phyloP scores from a whole-genome alignment of 2,113 vertebrate species.

The Paradisaea rubra region DNA sequence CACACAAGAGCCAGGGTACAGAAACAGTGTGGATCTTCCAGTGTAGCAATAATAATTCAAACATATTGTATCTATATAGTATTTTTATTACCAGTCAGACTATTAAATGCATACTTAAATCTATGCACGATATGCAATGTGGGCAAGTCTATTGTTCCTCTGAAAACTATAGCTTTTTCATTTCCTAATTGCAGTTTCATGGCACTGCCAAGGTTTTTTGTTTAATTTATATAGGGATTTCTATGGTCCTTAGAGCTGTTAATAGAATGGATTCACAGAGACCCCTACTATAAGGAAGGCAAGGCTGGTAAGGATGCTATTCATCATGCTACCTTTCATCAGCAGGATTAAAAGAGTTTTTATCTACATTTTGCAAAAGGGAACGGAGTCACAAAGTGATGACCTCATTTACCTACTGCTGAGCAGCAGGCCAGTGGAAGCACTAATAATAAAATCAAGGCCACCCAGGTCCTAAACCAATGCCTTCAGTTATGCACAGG shows the following conservation, averaged over 20 bases:
- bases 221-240: constrained; percentile 63
- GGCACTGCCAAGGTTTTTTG: constrained; percentile 45
- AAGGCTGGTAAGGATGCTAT: constrained; percentile 42
- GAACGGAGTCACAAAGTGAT: constrained; percentile 12
- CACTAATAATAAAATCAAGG: constrained; percentile 60
- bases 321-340: constrained; percentile 53
- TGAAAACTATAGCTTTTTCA: constrained; percentile 62
- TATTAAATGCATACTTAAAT: constrained; percentile 67
- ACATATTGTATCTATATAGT: constrained; percentile 60
- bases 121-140: constrained; percentile 49
- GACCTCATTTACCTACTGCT: constrained; percentile 61
- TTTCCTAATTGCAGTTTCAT: constrained; percentile 62
- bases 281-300: constrained; percentile 31
- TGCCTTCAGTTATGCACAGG: background rate
- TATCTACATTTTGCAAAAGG: constrained; percentile 55
- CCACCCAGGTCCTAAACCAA: constrained; percentile 42
- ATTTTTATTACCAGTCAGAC: constrained; percentile 61
- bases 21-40: constrained; percentile 35
- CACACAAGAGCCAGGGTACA: constrained; percentile 24
- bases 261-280: constrained; percentile 54
- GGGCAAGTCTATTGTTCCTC: constrained; percentile 54
- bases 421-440: constrained; percentile 38
- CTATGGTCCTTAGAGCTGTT: constrained; percentile 50
- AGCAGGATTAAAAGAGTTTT: constrained; percentile 63
- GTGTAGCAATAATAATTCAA: constrained; percentile 25